These are phyloP conservation scores for Graphium colonna DNA, from an alignment of 2,888 invertebrate genomes.

Conservation along the genomic window DNA sequence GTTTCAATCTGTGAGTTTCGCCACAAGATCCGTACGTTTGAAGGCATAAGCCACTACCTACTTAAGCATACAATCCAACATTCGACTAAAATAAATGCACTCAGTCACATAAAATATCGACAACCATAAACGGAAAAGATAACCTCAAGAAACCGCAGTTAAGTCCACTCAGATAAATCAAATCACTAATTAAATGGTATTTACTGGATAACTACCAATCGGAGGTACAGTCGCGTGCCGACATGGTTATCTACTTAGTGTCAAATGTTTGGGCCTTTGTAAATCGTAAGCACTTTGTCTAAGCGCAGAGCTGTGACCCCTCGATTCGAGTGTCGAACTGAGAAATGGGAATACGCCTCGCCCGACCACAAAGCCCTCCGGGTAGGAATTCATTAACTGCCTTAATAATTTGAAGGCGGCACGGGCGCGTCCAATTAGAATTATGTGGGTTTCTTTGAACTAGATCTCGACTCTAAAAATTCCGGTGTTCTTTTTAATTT, in stretches of 20 bases:
- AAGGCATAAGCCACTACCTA: background rate
- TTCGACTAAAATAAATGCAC: background rate
- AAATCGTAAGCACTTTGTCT: conserved; percentile 17
- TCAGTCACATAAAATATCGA: background rate
- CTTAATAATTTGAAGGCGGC: conserved; percentile 67
- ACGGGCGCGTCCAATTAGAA: conserved; percentile 41
- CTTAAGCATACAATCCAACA: background rate
- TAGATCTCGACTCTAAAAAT: conserved; percentile 2
- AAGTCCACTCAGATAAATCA: background rate
- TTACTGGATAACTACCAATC: conserved; percentile 1
- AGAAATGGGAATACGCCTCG: conserved; percentile 67
- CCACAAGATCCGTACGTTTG: too few relatives aligned
- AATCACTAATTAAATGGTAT: conserved; percentile 4
- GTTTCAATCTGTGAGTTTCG: too few relatives aligned
- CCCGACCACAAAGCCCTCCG: conserved; percentile 35
- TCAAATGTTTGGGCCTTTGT: conserved; percentile 9
- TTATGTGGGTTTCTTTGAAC: conserved; percentile 15
- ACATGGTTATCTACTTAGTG: conserved; percentile 5
- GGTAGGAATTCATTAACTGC: conserved; percentile 60
- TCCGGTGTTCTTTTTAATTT: too few relatives aligned
- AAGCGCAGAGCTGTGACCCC: conserved; percentile 29
- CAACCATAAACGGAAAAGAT: background rate
- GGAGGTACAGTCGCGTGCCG: background rate
- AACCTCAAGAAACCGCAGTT: background rate
- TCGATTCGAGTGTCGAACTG: conserved; percentile 57